phyloP scores from a whole-genome alignment of 2,888 invertebrate species.

The Lasius fuliginosus region DNA sequence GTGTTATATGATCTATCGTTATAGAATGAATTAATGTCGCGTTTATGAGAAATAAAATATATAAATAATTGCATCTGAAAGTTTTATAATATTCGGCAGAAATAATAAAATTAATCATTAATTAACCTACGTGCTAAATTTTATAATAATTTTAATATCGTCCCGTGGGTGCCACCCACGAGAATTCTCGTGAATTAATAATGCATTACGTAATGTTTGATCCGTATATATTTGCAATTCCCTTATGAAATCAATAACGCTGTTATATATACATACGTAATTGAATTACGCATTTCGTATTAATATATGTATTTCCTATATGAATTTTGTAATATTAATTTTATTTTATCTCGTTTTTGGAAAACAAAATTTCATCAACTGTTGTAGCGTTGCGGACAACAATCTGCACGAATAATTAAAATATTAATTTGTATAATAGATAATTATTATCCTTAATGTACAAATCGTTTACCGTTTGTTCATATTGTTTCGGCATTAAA shows the following conservation, averaged over 20 bases:
- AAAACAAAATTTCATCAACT: constrained; percentile 21
- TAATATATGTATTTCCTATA: constrained; percentile 24
- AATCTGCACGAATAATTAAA: constrained; percentile 28
- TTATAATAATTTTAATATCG: constrained; percentile 6
- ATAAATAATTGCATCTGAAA: not conserved
- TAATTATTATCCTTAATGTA: constrained; percentile 3
- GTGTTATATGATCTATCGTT: not conserved
- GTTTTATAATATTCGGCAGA: not conserved
- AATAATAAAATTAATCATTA: not conserved
- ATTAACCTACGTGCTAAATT: not conserved
- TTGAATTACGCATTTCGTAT: constrained; percentile 40
- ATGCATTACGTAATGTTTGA: constrained; percentile 5
- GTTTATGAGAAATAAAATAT: not conserved
- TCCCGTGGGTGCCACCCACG: not conserved
- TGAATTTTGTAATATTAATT: constrained; percentile 31
- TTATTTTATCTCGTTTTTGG: constrained; percentile 17
- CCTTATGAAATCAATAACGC: constrained; percentile 27
- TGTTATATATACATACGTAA: constrained; percentile 23
- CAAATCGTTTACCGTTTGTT: not conserved
- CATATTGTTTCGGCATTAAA: not conserved
- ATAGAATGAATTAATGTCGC: not conserved
- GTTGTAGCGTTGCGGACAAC: not conserved
- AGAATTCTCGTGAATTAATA: constrained; percentile 22
- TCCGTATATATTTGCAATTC: constrained; percentile 23
- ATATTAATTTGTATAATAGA: constrained; percentile 12